Evolutionary conservation across 92 coral and sea anemone species (phyloP), one percentile per base, ranked within the genome.

Genomic region (Bergia sp.): DNA sequence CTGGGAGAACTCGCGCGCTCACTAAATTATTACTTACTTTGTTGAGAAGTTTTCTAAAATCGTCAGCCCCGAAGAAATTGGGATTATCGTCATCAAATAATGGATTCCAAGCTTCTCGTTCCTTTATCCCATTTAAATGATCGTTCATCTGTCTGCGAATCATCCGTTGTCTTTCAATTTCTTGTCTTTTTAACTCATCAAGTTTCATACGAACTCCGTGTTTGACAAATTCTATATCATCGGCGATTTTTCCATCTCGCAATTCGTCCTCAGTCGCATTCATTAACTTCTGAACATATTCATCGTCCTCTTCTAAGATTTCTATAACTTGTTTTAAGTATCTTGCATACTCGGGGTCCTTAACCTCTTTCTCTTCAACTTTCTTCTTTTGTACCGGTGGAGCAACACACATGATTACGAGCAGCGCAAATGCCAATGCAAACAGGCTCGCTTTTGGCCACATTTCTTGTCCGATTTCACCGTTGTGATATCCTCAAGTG

Each of bases 31-130:
- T 76, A 73, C 85, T 76, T 88, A 97, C 99, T 96, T 97, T 97
- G 81, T 90, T 66, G 0, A 97, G 90, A 15, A 97, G 95, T 80
- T 91, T 94, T 74, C 92, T 97, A 74, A 97, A 94, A 91, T 97
- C 99, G 1, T 91, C 97, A 3, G 98, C 95, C 36, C 95, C 96
- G 91, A 97, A 97, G 92, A 96, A 95, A 90, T 97, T 92, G 12
- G 98, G 99, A 87, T 97, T 97, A 2, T 97, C 99, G 29, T 96
- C 98, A 85, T 97, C 99, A 89, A 95, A 95, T 77, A 97, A 66
- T 5, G 99, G 99, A 85, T 97, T 94, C 99, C 99, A 97, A 77
- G 91, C 80, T 86, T 97, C 99, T 42, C 99, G 82, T 89, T 95
- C 98, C 78, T 93, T 96, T 21, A 97, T 82, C 3, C 99, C 99